These are phyloP conservation scores for Epinotia nisella DNA, from an alignment of 2,888 invertebrate species.

Conservation along the genomic window DNA sequence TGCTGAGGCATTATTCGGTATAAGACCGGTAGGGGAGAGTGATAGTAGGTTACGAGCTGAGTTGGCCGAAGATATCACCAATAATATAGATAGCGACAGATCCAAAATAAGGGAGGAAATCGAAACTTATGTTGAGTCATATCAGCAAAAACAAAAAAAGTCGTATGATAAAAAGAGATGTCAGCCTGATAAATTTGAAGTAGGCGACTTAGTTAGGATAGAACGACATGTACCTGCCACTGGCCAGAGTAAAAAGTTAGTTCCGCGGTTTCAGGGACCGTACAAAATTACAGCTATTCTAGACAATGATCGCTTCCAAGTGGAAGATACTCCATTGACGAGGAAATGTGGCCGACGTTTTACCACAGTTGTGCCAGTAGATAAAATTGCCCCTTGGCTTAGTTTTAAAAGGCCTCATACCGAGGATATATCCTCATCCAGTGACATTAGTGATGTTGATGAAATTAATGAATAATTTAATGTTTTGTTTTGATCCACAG, in stretches of 20 bases:
- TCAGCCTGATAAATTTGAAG: constrained; percentile 17
- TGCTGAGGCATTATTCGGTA: too few species aligned
- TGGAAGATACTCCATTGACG: constrained; percentile 4
- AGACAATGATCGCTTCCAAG: too few species aligned
- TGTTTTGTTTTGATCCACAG: too few species aligned
- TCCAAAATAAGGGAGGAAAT: neutral
- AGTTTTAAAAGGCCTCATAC: too few species aligned
- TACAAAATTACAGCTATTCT: constrained; percentile 10
- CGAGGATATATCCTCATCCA: too few species aligned
- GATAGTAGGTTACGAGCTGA: neutral
- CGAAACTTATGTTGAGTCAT: neutral
- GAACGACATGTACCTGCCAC: too few species aligned
- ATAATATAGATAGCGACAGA: neutral
- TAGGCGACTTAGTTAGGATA: constrained; percentile 41
- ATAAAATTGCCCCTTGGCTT: too few species aligned
- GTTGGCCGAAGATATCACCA: neutral
- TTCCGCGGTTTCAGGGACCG: constrained; percentile 11
- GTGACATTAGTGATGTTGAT: too few species aligned
- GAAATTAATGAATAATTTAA: too few species aligned
- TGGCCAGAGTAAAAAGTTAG: too few species aligned
- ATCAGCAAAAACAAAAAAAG: constrained; percentile 33
- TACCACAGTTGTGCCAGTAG: constrained; percentile 6
- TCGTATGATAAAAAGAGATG: constrained; percentile 28
- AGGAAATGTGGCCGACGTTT: constrained; percentile 5
- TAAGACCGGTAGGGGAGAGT: neutral